These are phyloP conservation scores for Takifugu flavidus DNA, from an alignment of 2,113 vertebrate species.

Conservation along the genomic window DNA sequence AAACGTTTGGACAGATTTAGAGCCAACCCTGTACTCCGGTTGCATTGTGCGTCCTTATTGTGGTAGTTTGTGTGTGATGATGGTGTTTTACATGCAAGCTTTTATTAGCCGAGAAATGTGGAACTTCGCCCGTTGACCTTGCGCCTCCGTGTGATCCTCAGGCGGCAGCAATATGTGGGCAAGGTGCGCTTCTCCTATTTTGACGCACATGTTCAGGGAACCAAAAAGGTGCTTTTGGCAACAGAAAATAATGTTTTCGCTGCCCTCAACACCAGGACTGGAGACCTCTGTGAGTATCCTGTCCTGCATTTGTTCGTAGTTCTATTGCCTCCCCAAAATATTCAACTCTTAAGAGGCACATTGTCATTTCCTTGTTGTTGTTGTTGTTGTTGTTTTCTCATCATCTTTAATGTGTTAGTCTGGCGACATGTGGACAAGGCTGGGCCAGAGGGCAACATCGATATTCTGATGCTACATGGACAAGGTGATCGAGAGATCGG, in stretches of 20 bases:
- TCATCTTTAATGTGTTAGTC: conserved; percentile 66
- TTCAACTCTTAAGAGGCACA: no score
- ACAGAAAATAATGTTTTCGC: conserved; percentile 94
- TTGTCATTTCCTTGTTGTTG: no score
- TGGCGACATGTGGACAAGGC: conserved; percentile 95
- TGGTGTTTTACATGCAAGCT: not conserved
- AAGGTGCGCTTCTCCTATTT: conserved; percentile 88
- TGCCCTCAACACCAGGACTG: conserved; percentile 86
- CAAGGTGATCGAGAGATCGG: conserved; percentile 77
- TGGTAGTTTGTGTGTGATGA: not conserved
- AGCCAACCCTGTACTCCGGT: no score
- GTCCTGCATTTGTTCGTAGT: not conserved
- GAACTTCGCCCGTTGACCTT: not conserved
- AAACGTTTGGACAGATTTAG: no score
- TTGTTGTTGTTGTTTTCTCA: not conserved
- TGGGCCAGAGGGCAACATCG: conserved; percentile 83
- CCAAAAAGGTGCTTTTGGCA: conserved; percentile 89
- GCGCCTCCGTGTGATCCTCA: conserved; percentile 42
- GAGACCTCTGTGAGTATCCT: conserved; percentile 86
- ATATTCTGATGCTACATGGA: conserved; percentile 83
- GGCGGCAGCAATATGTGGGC: conserved; percentile 94
- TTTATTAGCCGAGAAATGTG: not conserved
- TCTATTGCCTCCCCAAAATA: not conserved
- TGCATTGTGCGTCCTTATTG: not conserved
- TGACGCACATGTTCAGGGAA: conserved; percentile 83